Conservation (phyloP, 2,888 invertebrate species). For the Epistrophella euchroma region DNA sequence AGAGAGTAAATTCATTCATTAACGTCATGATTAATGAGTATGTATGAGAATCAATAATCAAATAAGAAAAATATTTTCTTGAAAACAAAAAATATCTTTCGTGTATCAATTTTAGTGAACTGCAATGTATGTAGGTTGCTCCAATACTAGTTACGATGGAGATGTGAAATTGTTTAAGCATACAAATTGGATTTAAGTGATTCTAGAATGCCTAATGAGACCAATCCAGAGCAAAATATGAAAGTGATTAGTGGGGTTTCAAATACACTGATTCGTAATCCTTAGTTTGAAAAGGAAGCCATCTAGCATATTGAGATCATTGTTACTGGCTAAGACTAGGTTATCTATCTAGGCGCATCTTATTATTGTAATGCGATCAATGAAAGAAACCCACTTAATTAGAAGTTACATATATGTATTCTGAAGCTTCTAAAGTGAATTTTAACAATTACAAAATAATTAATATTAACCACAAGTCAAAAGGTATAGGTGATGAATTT, state of each 20-base stretch:
- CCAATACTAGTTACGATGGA: neutral
- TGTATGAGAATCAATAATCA: too few relatives aligned
- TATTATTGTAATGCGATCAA: neutral
- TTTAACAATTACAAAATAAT: neutral
- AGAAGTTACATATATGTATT: neutral
- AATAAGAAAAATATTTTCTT: too few relatives aligned
- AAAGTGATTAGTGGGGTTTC: constrained; percentile 1
- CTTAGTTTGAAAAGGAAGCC: neutral
- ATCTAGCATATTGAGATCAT: neutral
- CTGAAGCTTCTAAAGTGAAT: neutral
- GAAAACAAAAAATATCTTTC: too few relatives aligned
- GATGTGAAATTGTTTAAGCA: neutral
- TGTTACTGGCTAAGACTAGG: neutral
- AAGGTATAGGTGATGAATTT: neutral
- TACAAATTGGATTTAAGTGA: neutral
- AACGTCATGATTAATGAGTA: too few relatives aligned
- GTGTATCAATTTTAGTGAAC: neutral
- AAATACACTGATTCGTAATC: neutral
- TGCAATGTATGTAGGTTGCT: neutral
- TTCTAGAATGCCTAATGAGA: neutral
- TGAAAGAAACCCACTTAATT: neutral
- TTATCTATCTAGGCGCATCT: neutral
- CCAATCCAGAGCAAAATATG: neutral
- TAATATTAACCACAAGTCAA: neutral
- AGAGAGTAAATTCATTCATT: too few relatives aligned